Conservation (phyloP, 2,113 vertebrate genomes). For the Sinocyclocheilus maitianheensis region DNA sequence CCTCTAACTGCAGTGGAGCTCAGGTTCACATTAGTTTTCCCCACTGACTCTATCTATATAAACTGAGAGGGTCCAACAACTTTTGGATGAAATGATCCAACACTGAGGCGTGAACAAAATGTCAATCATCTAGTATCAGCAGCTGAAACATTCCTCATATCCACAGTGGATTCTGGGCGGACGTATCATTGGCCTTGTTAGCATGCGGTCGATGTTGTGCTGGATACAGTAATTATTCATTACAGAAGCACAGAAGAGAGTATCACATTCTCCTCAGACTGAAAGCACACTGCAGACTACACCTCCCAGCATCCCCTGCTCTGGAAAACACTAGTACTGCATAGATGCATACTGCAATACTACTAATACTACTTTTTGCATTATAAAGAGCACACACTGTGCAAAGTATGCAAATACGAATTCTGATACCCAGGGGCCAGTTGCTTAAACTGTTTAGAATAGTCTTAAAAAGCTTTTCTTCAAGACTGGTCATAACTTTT, state of each 20-base stretch:
- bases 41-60: background rate
- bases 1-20: background rate
- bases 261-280: constrained; percentile 40
- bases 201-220: background rate
- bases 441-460: too few relatives aligned
- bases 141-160: constrained; percentile 1
- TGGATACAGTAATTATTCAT: constrained; percentile 32
- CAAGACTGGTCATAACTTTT: too few relatives aligned
- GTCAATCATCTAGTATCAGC: background rate
- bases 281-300: constrained; percentile 13
- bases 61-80: background rate
- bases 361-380: background rate
- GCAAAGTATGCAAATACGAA: background rate
- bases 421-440: background rate
- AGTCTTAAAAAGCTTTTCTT: too few relatives aligned
- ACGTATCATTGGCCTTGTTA: constrained; percentile 9
- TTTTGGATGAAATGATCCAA: background rate
- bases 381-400: background rate
- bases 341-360: background rate
- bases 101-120: background rate
- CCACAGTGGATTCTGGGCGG: constrained; percentile 7
- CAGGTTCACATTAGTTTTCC: background rate
- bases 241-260: background rate
- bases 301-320: constrained; percentile 23
- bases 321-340: background rate